Percentiles rank a stretch among this genome's conserved stretches.
Evolutionary conservation across 2,797 vertebrate genomes (phyloP).

Genomic region (Trichosurus vulpecula): DNA sequence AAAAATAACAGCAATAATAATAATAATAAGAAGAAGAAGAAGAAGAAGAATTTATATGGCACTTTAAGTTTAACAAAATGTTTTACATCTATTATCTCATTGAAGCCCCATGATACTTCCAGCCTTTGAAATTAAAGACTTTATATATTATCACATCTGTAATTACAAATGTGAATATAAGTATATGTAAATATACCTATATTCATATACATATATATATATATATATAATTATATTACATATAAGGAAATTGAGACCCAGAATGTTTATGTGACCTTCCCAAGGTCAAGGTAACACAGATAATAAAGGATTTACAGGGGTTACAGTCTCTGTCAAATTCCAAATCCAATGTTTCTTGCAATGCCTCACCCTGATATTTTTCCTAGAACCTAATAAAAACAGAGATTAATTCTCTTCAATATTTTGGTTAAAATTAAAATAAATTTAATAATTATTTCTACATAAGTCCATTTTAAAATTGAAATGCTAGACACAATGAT

Average conservation of each 20-base stretch:
- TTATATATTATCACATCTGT: background rate
- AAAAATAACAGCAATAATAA: too few relatives aligned
- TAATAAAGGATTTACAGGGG: background rate
- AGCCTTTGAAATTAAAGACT: background rate
- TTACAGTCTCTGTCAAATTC: background rate
- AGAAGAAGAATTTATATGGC: background rate
- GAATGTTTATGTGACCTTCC: background rate
- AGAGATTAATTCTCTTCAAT: background rate
- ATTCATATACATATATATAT: too few relatives aligned
- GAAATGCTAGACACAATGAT: background rate
- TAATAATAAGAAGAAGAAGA: too few relatives aligned
- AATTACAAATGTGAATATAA: background rate
- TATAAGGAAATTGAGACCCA: background rate
- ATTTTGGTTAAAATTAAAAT: background rate
- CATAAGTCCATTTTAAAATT: background rate
- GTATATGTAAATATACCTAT: too few relatives aligned
- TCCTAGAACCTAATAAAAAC: background rate
- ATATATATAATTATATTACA: background rate
- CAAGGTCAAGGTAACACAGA: background rate
- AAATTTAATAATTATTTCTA: background rate
- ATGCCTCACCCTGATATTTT: background rate
- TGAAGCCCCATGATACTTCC: background rate
- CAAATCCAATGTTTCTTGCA: background rate
- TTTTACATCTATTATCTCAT: too few relatives aligned
- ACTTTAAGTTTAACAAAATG: background rate